Base-by-base conservation (phyloP, 1,140 invertebrate species). In the Drosophila bocki region DNA sequence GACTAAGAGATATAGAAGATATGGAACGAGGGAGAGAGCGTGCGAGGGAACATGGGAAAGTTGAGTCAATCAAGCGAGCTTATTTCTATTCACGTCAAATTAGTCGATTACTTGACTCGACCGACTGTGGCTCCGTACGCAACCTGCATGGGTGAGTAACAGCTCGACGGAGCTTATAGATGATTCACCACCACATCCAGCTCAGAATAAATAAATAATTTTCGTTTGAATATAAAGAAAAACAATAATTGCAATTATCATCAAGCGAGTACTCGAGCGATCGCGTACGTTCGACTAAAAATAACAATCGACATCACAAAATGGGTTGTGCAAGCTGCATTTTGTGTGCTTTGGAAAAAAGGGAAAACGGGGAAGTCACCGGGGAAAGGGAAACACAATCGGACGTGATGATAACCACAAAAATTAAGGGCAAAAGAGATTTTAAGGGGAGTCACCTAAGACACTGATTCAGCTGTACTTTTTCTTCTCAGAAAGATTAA, bases 231-330 rank as follows among this genome's bases (percentile, higher is more conserved):
- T 29, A 37, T n/a, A 13, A 50, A 29, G 39, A 47, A 48, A 72
- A 72, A 58, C 26, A 44, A 35, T 71, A 71, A 72, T 58, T 72
- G 53, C 53, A 72, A 71, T 70, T 70, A 70, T 69, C 63, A 32
- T 29, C 39, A 50, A 22, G 12, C 22, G 50, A 44, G 13, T 45
- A 37, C 35, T 22, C 39, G 33, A 37, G 12, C 51, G 48, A 44
- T 11, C 35, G 53, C 26, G 17, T 68, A 42, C 26, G 15, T 44
- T 61, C 17, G 29, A 19, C 15, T 42, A 61, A 62, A 60, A 61
- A 42, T 42, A 61, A 41, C 37, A 47, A 19, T 45, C 39, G 42
- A 22, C 33, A 47, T 22, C 61, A 39, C 35, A 60, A 56, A 64
- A 39, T 48, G n/a, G 33, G 41, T 63, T 22, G 33, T 48, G 42